Evolutionary conservation across 2,888 invertebrate species (phyloP).

Genomic region (Strigamia transsilvanica): DNA sequence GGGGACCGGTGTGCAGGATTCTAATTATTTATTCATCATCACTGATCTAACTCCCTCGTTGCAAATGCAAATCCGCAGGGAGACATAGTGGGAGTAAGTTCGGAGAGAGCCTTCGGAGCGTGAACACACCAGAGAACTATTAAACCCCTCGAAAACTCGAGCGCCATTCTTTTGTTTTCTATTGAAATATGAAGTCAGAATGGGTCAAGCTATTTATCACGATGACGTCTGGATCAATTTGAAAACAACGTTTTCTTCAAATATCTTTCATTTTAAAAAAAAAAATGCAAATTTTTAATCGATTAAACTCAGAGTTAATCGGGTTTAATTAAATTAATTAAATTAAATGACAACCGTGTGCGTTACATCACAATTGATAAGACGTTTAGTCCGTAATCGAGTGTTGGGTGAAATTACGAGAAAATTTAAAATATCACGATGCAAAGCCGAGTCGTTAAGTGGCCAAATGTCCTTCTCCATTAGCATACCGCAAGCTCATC

Average conservation of each 20-base stretch:
- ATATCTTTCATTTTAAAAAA: neutral
- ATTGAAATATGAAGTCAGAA: constrained; percentile 48
- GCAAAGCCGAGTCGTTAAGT: neutral
- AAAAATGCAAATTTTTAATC: neutral
- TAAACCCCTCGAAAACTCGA: constrained; percentile 41
- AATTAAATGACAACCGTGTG: neutral
- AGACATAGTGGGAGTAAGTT: constrained; percentile 36
- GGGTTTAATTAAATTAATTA: neutral
- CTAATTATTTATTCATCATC: constrained; percentile 49
- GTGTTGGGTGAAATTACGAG: neutral
- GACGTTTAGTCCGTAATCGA: neutral
- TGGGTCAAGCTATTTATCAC: constrained; percentile 41
- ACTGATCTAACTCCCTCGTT: constrained; percentile 49
- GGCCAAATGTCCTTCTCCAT: constrained; percentile 13
- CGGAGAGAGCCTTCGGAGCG: constrained; percentile 31
- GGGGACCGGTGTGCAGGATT: constrained; percentile 43
- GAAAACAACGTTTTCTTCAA: neutral
- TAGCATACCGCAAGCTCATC: neutral
- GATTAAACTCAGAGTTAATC: neutral
- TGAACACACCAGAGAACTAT: constrained; percentile 46
- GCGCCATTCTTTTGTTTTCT: constrained; percentile 46
- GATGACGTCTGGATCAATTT: constrained; percentile 9
- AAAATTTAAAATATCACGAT: neutral
- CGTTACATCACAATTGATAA: neutral
- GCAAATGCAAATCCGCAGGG: constrained; percentile 43